phyloP scores from a whole-genome alignment of 2,113 vertebrate genomes.

The Antennarius striatus region DNA sequence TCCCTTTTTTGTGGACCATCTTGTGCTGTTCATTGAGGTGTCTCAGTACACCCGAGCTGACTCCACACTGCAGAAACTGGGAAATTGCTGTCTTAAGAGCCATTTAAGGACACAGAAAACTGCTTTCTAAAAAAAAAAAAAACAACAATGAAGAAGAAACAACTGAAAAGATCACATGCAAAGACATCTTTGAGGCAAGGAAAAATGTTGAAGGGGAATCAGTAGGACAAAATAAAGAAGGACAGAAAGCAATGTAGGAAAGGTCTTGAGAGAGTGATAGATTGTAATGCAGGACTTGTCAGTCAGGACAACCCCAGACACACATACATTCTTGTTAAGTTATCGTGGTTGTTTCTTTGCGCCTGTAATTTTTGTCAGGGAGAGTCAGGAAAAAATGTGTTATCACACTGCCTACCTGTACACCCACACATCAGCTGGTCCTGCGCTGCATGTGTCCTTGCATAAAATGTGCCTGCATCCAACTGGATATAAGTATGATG shows the following conservation, averaged over 20 bases:
- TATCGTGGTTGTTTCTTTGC: constrained; percentile 13
- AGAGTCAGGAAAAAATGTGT: constrained; percentile 38
- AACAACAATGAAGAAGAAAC: background rate
- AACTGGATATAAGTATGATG: constrained; percentile 40
- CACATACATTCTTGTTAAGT: constrained; percentile 15
- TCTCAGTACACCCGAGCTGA: constrained; percentile 25
- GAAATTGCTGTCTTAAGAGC: constrained; percentile 43
- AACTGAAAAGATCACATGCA: constrained; percentile 1
- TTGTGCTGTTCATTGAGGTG: background rate
- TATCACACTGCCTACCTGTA: constrained; percentile 69
- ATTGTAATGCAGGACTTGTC: constrained; percentile 16
- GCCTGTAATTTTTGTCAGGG: constrained; percentile 34
- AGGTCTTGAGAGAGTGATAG: background rate
- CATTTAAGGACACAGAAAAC: constrained; percentile 32
- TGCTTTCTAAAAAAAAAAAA: constrained; percentile 23
- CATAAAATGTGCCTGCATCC: constrained; percentile 38
- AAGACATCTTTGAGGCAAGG: constrained; percentile 3
- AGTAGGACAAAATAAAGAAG: background rate
- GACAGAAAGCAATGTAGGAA: background rate
- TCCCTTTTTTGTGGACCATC: constrained; percentile 32
- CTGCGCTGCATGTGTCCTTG: constrained; percentile 29
- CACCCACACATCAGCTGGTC: constrained; percentile 71
- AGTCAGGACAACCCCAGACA: constrained; percentile 5
- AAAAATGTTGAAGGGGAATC: background rate
- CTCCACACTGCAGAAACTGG: constrained; percentile 28